Evolutionary conservation across 2,888 invertebrate species (phyloP), one percentile per base, ranked within the genome.

Genomic region (Syrphus vitripennis): DNA sequence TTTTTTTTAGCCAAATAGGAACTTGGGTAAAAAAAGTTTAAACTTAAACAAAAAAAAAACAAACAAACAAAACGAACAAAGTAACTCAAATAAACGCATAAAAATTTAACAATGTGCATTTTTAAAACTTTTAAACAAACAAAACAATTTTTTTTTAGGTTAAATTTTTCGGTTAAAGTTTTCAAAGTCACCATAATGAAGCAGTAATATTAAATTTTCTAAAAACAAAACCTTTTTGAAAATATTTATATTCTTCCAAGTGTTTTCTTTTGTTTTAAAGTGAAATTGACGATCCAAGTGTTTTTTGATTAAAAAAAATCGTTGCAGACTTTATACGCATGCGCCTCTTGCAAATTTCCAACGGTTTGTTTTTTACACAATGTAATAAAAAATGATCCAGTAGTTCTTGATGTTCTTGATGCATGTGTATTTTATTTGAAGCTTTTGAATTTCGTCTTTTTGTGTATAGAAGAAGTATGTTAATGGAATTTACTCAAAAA

Each of bases 31-130:
- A 74, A 0, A 70, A 53, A 61, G 75, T 29, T 61, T 1, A 81
- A 45, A n/a, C n/a, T n/a, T n/a, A 55, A 81, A 65, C 29, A 31
- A 31, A 72, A 69, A 53, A 4, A 67, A 72, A 55, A 45, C 3
- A 45, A 59, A 31, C 16, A 57, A 50, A 21, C 1, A 55, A 40
- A 26, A 14, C 29, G 24, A 59, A 48, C 42, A 61, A n/a, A 50
- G 10, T 34, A 48, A 83, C 71, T 31, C 9, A 50, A 76, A 34
- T 14, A 37, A 77, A 31, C 59, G 40, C 26, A 59, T 16, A 16
- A 71, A 69, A 48, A 72, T 67, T 55, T 31, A 86, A 77, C 77
- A 74, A 59, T 42, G 70, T 81, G 82, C 86, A 78, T n/a, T n/a
- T n/a, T n/a, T 12, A 50, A 82, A 75, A 40, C 65, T 78, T 9